Conservation (phyloP, 2,888 invertebrate species). For the Listrodromus nycthemerus region DNA sequence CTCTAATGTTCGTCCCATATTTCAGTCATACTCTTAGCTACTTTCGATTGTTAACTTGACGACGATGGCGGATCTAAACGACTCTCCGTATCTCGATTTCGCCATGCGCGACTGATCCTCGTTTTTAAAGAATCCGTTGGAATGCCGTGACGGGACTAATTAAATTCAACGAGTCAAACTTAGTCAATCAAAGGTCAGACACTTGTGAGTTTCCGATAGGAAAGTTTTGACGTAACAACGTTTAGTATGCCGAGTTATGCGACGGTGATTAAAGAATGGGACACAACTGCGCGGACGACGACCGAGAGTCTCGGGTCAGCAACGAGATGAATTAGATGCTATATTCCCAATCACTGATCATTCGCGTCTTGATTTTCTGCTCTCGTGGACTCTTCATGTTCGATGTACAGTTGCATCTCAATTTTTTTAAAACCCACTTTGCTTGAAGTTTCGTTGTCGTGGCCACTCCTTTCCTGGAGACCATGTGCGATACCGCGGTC, state of each 20-base stretch:
- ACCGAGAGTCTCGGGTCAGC: background rate
- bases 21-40: conserved; percentile 22
- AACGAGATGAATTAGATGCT: conserved; percentile 13
- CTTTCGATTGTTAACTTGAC: background rate
- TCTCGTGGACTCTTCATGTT: no score
- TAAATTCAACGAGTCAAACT: background rate
- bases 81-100: background rate
- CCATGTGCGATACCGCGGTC: no score
- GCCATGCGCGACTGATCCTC: background rate
- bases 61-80: background rate
- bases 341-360: conserved; percentile 9
- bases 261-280: background rate
- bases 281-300: conserved; percentile 1
- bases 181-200: background rate
- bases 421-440: no score
- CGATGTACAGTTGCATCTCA: no score
- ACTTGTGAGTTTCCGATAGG: background rate
- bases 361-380: background rate
- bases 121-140: background rate
- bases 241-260: background rate
- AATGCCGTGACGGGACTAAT: no score
- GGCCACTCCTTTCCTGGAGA: no score
- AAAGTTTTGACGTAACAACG: background rate
- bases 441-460: no score
- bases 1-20: conserved; percentile 59